Evolutionary conservation across 1,140 invertebrate genomes (phyloP).

Genomic region (Drosophila virilis): DNA sequence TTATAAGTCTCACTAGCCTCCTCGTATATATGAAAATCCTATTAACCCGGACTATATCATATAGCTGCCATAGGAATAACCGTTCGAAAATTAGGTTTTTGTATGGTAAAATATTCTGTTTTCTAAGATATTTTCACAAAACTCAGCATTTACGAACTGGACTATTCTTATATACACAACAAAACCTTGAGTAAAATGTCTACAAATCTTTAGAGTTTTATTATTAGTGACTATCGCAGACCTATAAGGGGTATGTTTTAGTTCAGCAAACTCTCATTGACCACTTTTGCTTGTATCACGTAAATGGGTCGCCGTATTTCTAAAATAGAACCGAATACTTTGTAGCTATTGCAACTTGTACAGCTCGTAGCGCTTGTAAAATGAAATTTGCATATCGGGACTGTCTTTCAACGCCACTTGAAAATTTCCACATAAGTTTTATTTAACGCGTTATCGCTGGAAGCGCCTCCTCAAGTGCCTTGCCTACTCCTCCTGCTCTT

Average conservation of each 20-base stretch:
- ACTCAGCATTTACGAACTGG: too few relatives aligned
- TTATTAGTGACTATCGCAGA: too few relatives aligned
- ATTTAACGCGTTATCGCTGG: slow-evolving; percentile 25
- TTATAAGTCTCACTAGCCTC: too few relatives aligned
- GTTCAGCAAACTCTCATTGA: background rate
- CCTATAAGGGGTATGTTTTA: background rate
- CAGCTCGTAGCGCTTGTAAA: background rate
- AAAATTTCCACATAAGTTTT: slow-evolving; percentile 32
- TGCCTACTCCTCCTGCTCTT: slow-evolving; percentile 24
- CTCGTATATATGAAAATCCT: too few relatives aligned
- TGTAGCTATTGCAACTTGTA: slow-evolving; percentile 23
- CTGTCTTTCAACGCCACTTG: slow-evolving; percentile 38
- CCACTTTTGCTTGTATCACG: slow-evolving; percentile 13
- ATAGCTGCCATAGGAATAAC: too few relatives aligned
- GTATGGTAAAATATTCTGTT: too few relatives aligned
- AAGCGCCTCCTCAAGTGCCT: slow-evolving; percentile 43
- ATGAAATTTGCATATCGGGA: slow-evolving; percentile 34
- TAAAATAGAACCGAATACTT: slow-evolving; percentile 56
- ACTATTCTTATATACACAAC: too few relatives aligned
- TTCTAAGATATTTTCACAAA: too few relatives aligned
- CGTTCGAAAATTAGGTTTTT: too few relatives aligned
- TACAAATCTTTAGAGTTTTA: too few relatives aligned
- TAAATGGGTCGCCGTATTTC: slow-evolving; percentile 62
- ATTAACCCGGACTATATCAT: too few relatives aligned
- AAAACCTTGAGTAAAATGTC: too few relatives aligned